Evolutionary conservation across 1,140 invertebrate species (phyloP).

Genomic region (Megathymus violae): DNA sequence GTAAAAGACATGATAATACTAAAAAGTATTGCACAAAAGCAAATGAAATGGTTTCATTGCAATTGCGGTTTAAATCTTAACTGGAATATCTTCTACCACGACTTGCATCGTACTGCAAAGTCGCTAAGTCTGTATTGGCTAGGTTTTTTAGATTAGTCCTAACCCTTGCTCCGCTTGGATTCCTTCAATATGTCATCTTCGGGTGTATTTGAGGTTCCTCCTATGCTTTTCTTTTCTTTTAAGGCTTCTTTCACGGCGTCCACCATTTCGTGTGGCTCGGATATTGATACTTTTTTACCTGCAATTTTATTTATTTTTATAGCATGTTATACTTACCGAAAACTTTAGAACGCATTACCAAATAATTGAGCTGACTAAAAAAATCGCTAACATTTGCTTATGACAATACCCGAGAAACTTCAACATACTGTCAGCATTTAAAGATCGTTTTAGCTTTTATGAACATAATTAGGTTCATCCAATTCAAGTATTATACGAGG

Average conservation of each 20-base stretch:
- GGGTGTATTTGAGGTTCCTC: slow-evolving; percentile 43
- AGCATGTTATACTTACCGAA: no score
- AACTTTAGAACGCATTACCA: no score
- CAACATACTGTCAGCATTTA: no score
- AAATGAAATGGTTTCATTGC: slow-evolving; percentile 12
- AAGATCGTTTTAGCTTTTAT: no score
- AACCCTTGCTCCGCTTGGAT: slow-evolving; percentile 75
- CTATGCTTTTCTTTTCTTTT: slow-evolving; percentile 78
- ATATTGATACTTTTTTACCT: slow-evolving; percentile 87
- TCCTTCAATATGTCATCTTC: slow-evolving; percentile 71
- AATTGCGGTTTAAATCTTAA: slow-evolving; percentile 25
- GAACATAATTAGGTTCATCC: no score
- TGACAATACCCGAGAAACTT: no score
- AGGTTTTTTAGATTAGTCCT: slow-evolving; percentile 36
- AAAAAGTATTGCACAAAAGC: slow-evolving; percentile 25
- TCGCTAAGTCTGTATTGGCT: slow-evolving; percentile 28
- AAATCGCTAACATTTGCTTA: no score
- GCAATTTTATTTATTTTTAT: no score
- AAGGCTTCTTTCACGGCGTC: slow-evolving; percentile 86
- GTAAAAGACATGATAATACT: neutral
- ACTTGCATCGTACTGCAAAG: slow-evolving; percentile 31
- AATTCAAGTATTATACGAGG: no score
- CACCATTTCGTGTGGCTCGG: slow-evolving; percentile 84
- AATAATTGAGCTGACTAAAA: no score
- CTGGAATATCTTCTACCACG: slow-evolving; percentile 32